Conservation (phyloP, 2,113 vertebrate genomes). For the Lonchura striata region DNA sequence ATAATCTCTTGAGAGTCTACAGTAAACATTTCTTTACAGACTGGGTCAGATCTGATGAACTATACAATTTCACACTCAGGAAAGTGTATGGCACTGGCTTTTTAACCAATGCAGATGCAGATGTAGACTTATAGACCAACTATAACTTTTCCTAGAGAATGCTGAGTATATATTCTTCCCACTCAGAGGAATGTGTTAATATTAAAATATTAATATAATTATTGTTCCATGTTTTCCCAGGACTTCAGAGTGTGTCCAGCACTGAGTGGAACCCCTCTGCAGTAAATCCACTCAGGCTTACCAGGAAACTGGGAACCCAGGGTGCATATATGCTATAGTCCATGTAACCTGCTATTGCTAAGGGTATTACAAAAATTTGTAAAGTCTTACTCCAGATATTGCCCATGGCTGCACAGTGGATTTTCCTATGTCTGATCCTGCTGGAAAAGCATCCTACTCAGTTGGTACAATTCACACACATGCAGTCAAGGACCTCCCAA, state of each 20-base stretch:
- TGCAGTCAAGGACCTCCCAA: not conserved
- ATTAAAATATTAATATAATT: too few relatives aligned
- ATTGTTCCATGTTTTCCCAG: not conserved
- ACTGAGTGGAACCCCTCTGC: not conserved
- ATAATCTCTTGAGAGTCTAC: not conserved
- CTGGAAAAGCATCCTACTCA: not conserved
- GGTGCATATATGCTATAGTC: not conserved
- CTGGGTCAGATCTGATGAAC: not conserved
- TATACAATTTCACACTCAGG: not conserved
- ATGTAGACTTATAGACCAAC: not conserved
- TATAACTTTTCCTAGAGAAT: not conserved
- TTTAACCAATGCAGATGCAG: not conserved
- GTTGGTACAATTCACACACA: not conserved
- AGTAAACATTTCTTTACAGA: not conserved
- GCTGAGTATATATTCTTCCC: not conserved
- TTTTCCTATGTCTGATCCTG: not conserved
- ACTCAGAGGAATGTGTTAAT: not conserved
- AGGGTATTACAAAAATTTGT: not conserved
- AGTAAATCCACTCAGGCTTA: not conserved
- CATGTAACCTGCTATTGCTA: not conserved
- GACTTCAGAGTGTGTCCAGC: not conserved
- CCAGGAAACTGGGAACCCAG: not conserved
- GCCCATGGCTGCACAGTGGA: not conserved
- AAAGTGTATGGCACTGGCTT: not conserved
- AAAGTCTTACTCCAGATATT: not conserved